These are phyloP conservation scores for Hylaeus anthracinus DNA, from an alignment of 1,140 invertebrate genomes.

Conservation along the genomic window DNA sequence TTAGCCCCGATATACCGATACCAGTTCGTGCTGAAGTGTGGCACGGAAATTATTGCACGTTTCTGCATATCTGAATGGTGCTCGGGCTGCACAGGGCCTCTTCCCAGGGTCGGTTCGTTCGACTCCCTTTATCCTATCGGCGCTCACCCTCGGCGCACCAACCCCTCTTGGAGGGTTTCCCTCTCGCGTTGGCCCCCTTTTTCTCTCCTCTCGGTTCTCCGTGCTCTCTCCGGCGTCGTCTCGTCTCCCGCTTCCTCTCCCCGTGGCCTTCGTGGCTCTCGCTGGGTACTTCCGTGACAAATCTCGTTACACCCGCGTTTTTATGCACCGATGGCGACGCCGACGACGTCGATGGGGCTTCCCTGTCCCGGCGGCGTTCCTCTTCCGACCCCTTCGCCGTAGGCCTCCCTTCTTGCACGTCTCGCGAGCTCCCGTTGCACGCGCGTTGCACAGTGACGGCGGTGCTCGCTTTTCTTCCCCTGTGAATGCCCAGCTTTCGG, in stretches of 20 bases:
- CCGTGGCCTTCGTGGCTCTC: constrained; percentile 2
- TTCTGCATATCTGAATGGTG: constrained; percentile 72
- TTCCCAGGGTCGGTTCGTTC: constrained; percentile 27
- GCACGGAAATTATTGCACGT: constrained; percentile 72
- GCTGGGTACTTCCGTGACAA: constrained; percentile 70
- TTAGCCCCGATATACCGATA: constrained; percentile 5
- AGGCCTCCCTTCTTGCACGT: not conserved
- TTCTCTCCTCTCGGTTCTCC: not conserved
- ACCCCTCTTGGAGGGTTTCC: constrained; percentile 54
- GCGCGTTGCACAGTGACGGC: too few relatives aligned
- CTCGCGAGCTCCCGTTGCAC: not conserved
- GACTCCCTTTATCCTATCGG: constrained; percentile 55
- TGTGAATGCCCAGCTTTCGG: too few relatives aligned
- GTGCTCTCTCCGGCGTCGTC: not conserved
- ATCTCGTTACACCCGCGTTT: constrained; percentile 75
- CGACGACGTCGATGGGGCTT: constrained; percentile 62
- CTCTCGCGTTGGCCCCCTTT: constrained; percentile 1
- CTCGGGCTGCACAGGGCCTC: constrained; percentile 44
- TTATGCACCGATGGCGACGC: constrained; percentile 65
- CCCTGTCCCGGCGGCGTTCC: constrained; percentile 33
- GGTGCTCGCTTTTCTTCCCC: too few relatives aligned
- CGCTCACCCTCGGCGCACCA: constrained; percentile 30
- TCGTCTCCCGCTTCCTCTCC: not conserved
- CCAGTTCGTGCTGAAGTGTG: constrained; percentile 68
- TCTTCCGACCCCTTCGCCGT: not conserved